Conservation (phyloP, 2,113 vertebrate genomes). For the Upupa epops region DNA sequence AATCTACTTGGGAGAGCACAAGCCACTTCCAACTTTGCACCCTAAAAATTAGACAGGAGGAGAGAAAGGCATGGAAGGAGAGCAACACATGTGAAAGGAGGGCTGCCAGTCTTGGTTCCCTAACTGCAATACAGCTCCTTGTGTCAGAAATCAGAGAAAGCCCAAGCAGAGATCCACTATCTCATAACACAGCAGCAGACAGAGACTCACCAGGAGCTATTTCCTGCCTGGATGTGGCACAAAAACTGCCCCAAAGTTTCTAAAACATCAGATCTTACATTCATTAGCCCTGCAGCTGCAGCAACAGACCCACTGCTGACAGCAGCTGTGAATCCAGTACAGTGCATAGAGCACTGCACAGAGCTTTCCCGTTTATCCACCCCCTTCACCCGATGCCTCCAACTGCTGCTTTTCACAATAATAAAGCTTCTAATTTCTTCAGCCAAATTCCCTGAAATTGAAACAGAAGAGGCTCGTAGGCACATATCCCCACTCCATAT, state of each 20-base stretch:
- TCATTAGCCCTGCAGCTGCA: background rate
- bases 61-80: background rate
- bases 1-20: background rate
- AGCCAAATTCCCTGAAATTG: background rate
- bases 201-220: background rate
- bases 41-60: background rate
- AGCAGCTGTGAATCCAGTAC: background rate
- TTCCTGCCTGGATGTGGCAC: background rate
- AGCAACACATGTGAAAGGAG: background rate
- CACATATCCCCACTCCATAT: accelerated
- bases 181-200: background rate
- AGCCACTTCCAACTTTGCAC: accelerated
- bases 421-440: background rate
- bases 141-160: background rate
- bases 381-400: background rate
- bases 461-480: background rate
- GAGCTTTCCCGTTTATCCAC: background rate
- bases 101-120: background rate
- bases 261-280: background rate
- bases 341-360: background rate
- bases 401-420: background rate
- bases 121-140: background rate
- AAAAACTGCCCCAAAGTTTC: background rate
- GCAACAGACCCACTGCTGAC: background rate
- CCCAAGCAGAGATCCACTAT: background rate